Percentiles rank a stretch among this genome's conserved stretches.
Evolutionary conservation across 2,113 vertebrate genomes (phyloP).

Genomic region (Chamaetylas fuelleborni): DNA sequence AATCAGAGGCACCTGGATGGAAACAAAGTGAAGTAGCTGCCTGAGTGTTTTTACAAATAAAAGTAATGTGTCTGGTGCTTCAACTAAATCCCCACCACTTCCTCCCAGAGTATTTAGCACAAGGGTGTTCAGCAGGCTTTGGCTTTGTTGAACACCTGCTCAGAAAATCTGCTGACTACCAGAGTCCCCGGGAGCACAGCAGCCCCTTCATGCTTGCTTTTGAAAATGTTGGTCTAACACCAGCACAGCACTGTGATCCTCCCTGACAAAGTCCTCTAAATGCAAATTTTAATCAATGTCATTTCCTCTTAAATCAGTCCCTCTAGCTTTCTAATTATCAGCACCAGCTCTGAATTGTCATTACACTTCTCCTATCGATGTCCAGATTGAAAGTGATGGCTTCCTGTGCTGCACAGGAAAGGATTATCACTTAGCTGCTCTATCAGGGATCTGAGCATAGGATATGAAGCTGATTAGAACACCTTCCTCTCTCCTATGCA

Average conservation of each 20-base stretch:
- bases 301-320: conserved; percentile 34
- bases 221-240: not conserved
- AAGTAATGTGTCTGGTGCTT: not conserved
- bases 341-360: not conserved
- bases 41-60: not conserved
- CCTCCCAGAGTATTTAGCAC: not conserved
- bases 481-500: not conserved
- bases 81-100: not conserved
- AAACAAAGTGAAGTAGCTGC: not conserved
- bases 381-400: not conserved
- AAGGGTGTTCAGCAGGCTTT: not conserved
- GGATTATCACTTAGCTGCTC: not conserved
- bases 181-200: not conserved
- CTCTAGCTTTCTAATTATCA: conserved; percentile 12
- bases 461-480: not conserved
- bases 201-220: not conserved
- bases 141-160: conserved; percentile 48
- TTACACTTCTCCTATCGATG: not conserved
- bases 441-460: not conserved
- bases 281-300: conserved; percentile 48
- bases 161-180: not conserved
- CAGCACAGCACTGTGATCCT: not conserved
- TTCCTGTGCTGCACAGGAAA: conserved; percentile 16
- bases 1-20: conserved; percentile 16
- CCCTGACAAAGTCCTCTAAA: conserved; percentile 11